Evolutionary conservation across 2,888 invertebrate genomes (phyloP).

Genomic region (Drosophila longiperda): DNA sequence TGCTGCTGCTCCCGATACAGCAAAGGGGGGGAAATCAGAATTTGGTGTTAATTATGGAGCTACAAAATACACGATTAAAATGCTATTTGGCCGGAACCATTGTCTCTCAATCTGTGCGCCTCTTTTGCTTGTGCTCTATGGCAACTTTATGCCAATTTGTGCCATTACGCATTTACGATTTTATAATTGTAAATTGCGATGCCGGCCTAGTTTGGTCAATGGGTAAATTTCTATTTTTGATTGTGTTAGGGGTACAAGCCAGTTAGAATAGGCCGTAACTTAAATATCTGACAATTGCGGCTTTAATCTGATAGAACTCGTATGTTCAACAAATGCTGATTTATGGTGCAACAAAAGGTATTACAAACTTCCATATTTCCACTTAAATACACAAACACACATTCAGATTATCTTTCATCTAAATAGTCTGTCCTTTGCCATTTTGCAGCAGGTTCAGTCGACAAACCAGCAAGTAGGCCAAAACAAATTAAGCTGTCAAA

Average conservation of each 20-base stretch:
- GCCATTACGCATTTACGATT: slow-evolving; percentile 37
- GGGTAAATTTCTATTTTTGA: slow-evolving; percentile 6
- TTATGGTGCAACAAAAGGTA: slow-evolving; percentile 10
- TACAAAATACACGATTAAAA: slow-evolving; percentile 64
- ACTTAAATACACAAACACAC: not conserved
- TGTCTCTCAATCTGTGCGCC: not conserved
- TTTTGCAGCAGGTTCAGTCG: not conserved
- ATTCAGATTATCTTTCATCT: slow-evolving; percentile 16
- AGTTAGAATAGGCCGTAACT: slow-evolving; percentile 33
- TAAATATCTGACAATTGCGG: slow-evolving; percentile 10
- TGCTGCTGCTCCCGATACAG: slow-evolving; percentile 5
- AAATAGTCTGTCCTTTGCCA: slow-evolving; percentile 2
- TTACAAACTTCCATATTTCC: slow-evolving; percentile 1
- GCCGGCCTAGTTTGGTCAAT: slow-evolving; percentile 43
- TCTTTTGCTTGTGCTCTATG: not conserved
- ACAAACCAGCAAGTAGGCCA: slow-evolving; percentile 7
- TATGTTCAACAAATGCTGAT: slow-evolving; percentile 5
- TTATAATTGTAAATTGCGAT: slow-evolving; percentile 67
- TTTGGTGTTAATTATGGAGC: slow-evolving; percentile 56
- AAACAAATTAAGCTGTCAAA: slow-evolving; percentile 40
- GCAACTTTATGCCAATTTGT: slow-evolving; percentile 59
- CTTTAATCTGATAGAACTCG: not conserved
- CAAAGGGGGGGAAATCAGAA: slow-evolving; percentile 5
- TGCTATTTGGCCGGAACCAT: slow-evolving; percentile 23
- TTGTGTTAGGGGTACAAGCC: slow-evolving; percentile 23